Evolutionary conservation across 2,888 invertebrate genomes (phyloP), one percentile per base, ranked within the genome.

Genomic region (Hirtodrosophila trivittata): DNA sequence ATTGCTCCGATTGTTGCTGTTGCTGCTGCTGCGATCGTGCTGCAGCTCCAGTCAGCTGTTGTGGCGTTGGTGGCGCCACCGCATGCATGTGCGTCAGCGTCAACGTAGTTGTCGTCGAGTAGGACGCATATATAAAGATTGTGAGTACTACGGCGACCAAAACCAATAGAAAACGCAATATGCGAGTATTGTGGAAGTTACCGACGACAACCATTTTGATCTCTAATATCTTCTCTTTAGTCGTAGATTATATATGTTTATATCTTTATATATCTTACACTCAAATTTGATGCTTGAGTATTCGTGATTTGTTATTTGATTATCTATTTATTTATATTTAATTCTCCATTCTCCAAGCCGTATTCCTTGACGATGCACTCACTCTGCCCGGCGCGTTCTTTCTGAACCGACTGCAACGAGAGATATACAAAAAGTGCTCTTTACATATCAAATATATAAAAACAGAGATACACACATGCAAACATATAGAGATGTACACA

Each of bases 101-200:
- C 18, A 90, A 66, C 3, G 87, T 77, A 66, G 89, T 86, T 63
- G 89, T 88, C 55, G 90, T 90, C 59, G 90, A 91, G 71, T 91
- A 92, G 10, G 91, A 91, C 30, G 92, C 91, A 76, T 92, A 92
- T 25, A 91, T 90, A 63, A 92, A 90, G 62, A 92, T 90, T 37
- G 91, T 91, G 52, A 92, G 83, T 66, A 91, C 88, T 38, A 91
- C 89, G 55, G 89, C 91, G 32, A 87, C 84, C 57, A 92, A 78
- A 57, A 91, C 88, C 67, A 92, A 82, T 54, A 91, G 84, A 78
- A 92, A 91, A 56, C 92, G 89, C 67, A 92, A 71, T 66, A 92
- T 89, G 71, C 92, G 91, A 74, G 90, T 89, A 77, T 90, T 90
- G 72, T 91, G 91, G 54, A 90, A 52, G 74, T 58, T 86, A 57